Evolutionary conservation across 2,113 vertebrate species (phyloP), one percentile per base, ranked within the genome.

Genomic region (Ornithorhynchus anatinus): DNA sequence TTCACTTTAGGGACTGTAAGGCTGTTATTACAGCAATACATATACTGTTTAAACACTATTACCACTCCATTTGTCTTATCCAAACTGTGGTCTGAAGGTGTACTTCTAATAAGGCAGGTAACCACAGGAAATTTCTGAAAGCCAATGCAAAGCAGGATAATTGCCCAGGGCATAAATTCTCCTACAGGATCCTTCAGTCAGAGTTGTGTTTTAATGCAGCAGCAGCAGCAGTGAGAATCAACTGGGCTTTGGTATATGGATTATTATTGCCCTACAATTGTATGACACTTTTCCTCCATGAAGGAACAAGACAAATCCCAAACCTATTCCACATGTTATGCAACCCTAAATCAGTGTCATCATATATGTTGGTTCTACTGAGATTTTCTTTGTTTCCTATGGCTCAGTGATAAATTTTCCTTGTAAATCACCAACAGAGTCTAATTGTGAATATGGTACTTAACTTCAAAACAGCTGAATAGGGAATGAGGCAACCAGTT

Each of bases 391-490:
- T 23, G 5, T 38, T 22, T 7, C 39, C 35, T 59, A 50, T 17
- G 5, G 57, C 40, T 56, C 60, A 45, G 16, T 37, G 52, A 42
- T 23, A 12, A 25, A 8, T 11, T 33, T 57, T 53, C 25, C 2
- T 54, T 79, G 59, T 44, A 45, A 25, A 61, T 22, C 58, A 6
- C 15, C 9, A 32, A 48, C 48, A 50, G 12, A 80, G 48, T 61
- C n/a, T 8, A 22, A 42, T 31, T 40, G 42, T 38, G 33, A 39
- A 17, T 32, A 58, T 60, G 43, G 25, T 32, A 56, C 38, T 53
- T 60, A 51, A 64, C 36, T 43, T 10, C 70, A 57, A 56, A 73
- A 78, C 27, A 76, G 63, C 57, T 23, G 32, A 22, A 57, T 4
- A 16, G n/a, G 59, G 47, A 50, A 42, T 57, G 50, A 45, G 27